Conservation (phyloP, 2,888 invertebrate species). For the Sipha maydis region DNA sequence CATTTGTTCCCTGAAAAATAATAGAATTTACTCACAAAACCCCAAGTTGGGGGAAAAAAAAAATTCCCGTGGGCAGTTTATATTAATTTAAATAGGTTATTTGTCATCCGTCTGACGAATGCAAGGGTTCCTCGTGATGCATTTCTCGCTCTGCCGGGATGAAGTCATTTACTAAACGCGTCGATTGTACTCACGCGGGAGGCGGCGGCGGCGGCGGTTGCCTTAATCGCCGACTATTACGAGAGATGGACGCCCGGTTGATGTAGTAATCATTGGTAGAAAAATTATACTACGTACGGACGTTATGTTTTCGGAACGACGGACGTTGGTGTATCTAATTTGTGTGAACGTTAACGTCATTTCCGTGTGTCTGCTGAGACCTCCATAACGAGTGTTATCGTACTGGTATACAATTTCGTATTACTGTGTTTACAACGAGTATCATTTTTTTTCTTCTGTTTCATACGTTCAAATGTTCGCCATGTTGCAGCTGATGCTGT, state of each 20-base stretch:
- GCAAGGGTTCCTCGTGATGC: background rate
- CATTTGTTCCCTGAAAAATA: background rate
- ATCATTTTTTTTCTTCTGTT: background rate
- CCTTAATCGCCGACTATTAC: slow-evolving; percentile 34
- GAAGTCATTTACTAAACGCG: slow-evolving; percentile 35
- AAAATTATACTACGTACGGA: slow-evolving; percentile 7
- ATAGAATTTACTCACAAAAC: background rate
- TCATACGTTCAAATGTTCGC: background rate
- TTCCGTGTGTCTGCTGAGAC: background rate
- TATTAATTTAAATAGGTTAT: slow-evolving; percentile 26
- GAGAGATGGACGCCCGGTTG: slow-evolving; percentile 12
- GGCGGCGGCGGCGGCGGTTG: background rate
- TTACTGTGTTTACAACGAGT: background rate
- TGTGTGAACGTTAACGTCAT: background rate
- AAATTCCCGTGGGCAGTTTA: slow-evolving; percentile 32
- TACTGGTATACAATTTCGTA: background rate
- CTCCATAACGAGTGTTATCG: background rate
- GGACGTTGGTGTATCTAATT: background rate
- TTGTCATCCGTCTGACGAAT: slow-evolving; percentile 40
- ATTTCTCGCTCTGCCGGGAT: background rate
- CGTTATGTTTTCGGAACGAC: background rate
- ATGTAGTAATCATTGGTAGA: slow-evolving; percentile 30
- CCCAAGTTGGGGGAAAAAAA: background rate
- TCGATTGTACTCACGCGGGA: slow-evolving; percentile 15
- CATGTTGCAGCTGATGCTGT: no score